Percentiles rank a stretch among this genome's conserved stretches.
Conservation (phyloP, 2,113 vertebrate genomes). For the Accipiter cooperii region DNA sequence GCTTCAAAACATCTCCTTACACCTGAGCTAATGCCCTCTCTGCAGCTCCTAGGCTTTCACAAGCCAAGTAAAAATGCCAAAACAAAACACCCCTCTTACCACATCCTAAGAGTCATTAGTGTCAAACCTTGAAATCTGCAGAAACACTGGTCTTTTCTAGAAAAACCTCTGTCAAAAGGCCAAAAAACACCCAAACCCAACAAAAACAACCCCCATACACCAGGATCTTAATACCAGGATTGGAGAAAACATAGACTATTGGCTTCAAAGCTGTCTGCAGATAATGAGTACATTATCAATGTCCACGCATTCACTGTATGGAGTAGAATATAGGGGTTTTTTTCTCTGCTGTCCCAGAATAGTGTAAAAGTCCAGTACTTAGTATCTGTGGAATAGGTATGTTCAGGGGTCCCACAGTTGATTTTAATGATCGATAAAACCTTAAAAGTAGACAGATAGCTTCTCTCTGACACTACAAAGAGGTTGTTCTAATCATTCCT, state of each 20-base stretch:
- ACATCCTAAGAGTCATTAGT: not conserved
- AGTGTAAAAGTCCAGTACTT: not conserved
- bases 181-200: not conserved
- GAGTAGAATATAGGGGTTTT: not conserved
- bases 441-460: not conserved
- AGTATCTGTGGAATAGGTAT: not conserved
- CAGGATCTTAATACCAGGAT: not conserved
- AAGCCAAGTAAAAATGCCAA: not conserved
- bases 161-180: not conserved
- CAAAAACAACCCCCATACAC: rapidly evolving
- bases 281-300: not conserved
- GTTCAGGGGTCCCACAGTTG: not conserved
- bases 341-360: not conserved
- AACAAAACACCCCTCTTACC: not conserved
- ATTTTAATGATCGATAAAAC: not conserved
- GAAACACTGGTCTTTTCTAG: not conserved
- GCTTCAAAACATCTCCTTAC: not conserved
- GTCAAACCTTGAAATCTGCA: not conserved
- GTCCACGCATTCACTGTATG: not conserved
- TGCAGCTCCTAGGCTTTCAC: not conserved
- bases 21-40: not conserved
- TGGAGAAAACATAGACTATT: not conserved
- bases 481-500: not conserved
- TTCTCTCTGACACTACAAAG: not conserved
- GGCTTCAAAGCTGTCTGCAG: not conserved